Base-by-base conservation (phyloP, 1,140 invertebrate genomes). In the Belonocnema kinseyi region DNA sequence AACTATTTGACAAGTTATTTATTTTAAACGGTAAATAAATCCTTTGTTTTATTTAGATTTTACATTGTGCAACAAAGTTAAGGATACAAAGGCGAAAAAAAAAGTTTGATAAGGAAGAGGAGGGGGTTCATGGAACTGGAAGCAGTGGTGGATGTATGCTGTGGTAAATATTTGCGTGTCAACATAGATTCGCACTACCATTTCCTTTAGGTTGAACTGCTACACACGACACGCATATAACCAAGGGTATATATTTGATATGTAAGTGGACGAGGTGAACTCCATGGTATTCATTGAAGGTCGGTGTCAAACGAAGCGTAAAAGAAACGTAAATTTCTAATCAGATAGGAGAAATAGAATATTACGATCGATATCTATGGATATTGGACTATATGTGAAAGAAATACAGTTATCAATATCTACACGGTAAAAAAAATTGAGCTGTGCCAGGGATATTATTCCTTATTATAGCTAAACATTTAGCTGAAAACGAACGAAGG, bases 81-180 rank as follows among this genome's bases (percentile, higher is more conserved):
- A 40, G 21, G 56, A 26, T 61, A 13, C 12, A 61, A 33, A 21
- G 56, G 21, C 10, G 21, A 61, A 33, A 61, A 61, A 33, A 26
- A 26, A 14, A 11, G 19, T 61, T 61, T 61, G 58, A 61, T 56
- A 56, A 56, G 17, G 17, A 19, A 21, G 21, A 10, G 21, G 17
- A 12, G 21, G 82, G 80, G 77, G 84, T 81, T 80, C 75, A 78
- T 78, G 81, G 83, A 83, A 83, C 81, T 80, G 83, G 85, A 83
- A 83, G 85, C 86, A 83, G 85, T 88, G 88, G 86, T 87, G 83
- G 83, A 86, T 88, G 87, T 89, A 86, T 85, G 85, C 85, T 78
- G 88, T 84, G 86, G 88, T 86, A 90, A 90, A 90, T 90, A 90
- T 90, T 90, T 90, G 86, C 88, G 81, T 85, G 88, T 89, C 88